Evolutionary conservation across 2,113 vertebrate genomes (phyloP).

Genomic region (Channa maculata): DNA sequence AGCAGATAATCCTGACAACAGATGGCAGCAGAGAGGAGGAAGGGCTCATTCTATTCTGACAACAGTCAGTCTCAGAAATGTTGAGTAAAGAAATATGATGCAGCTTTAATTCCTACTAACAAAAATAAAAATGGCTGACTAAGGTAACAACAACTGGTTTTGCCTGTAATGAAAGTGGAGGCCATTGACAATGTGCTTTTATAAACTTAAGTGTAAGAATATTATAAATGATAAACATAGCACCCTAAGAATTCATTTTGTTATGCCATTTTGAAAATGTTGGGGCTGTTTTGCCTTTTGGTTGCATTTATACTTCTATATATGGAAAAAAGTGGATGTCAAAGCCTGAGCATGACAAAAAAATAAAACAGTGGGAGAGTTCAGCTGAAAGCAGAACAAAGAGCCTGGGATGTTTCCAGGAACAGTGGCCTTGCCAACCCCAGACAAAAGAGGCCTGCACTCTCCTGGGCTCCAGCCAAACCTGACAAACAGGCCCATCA

Average conservation of each 20-base stretch:
- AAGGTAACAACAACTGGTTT: background rate
- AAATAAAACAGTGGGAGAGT: background rate
- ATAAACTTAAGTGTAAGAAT: background rate
- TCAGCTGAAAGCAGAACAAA: constrained; percentile 34
- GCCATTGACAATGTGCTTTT: background rate
- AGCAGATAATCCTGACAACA: constrained; percentile 35
- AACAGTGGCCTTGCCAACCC: constrained; percentile 24
- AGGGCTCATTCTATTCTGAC: background rate
- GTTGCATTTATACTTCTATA: background rate
- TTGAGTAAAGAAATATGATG: background rate
- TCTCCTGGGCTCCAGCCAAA: constrained; percentile 34
- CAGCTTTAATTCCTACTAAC: constrained; percentile 2
- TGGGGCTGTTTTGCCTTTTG: too few species aligned
- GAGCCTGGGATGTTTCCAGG: constrained; percentile 45
- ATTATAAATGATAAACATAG: background rate
- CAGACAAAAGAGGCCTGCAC: constrained; percentile 43
- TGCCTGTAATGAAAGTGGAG: background rate
- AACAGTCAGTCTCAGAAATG: too few species aligned
- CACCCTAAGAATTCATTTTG: background rate
- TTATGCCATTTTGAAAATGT: background rate
- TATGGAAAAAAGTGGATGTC: background rate
- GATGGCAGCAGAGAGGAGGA: constrained; percentile 50
- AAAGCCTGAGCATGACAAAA: background rate
- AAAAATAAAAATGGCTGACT: constrained; percentile 1
- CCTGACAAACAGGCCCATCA: constrained; percentile 41